Evolutionary conservation across 2,797 vertebrate species (phyloP).

Genomic region (Eremophila alpestris): DNA sequence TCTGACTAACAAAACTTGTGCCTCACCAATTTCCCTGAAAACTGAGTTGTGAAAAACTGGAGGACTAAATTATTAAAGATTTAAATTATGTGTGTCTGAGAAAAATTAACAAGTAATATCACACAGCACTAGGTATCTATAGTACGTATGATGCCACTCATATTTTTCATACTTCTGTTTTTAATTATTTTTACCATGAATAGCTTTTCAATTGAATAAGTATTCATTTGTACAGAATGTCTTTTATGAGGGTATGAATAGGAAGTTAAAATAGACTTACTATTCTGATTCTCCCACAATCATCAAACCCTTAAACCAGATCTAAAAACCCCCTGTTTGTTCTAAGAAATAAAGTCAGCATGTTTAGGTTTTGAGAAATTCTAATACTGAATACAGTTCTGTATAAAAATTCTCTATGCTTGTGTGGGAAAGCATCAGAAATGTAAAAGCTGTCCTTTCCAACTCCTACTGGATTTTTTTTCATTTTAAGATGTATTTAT

Average conservation of each 20-base stretch:
- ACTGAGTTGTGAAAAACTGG: neutral
- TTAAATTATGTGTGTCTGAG: neutral
- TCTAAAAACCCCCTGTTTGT: neutral
- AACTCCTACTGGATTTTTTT: constrained; percentile 48
- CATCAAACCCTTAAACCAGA: neutral
- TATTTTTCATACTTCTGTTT: neutral
- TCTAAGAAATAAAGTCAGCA: neutral
- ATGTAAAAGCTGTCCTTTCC: constrained; percentile 43
- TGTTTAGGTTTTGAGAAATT: neutral
- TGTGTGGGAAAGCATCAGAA: constrained; percentile 29
- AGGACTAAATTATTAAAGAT: neutral
- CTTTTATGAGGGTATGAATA: neutral
- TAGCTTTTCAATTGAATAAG: neutral
- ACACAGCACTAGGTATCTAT: neutral
- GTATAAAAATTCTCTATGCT: neutral
- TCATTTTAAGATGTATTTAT: constrained; percentile 25
- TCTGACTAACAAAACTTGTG: neutral
- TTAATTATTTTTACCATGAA: neutral
- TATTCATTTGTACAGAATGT: neutral
- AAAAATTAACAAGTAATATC: neutral
- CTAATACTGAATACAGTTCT: neutral
- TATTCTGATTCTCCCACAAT: neutral
- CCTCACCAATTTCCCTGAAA: neutral
- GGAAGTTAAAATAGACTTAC: neutral
- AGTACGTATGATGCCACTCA: neutral